phyloP scores from a whole-genome alignment of 2,113 vertebrate genomes.

The Merops nubicus region DNA sequence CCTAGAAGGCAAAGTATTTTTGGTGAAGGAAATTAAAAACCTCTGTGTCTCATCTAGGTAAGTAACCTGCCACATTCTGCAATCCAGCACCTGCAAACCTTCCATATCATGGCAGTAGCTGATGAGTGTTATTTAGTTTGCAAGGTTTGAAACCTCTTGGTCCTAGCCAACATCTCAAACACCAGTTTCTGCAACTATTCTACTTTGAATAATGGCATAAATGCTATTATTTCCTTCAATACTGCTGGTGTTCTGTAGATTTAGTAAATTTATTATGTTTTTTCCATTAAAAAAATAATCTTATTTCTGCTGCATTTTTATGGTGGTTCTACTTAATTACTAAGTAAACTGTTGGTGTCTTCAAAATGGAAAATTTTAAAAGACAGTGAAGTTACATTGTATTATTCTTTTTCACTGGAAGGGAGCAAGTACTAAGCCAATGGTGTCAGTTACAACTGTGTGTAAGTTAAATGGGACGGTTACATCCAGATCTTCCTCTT shows the following conservation, averaged over 20 bases:
- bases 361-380: not conserved
- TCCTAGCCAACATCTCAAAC: not conserved
- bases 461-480: not conserved
- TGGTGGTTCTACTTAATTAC: not conserved
- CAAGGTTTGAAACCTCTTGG: not conserved
- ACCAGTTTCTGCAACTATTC: not conserved
- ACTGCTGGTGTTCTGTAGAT: not conserved
- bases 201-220: not conserved
- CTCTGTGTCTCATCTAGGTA: not conserved
- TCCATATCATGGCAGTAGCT: not conserved
- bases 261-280: not conserved
- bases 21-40: not conserved
- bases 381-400: not conserved
- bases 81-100: not conserved
- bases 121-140: not conserved
- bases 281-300: not conserved
- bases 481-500: not conserved
- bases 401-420: not conserved
- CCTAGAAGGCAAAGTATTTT: not conserved
- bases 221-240: not conserved
- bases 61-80: not conserved
- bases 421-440: not conserved
- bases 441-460: not conserved
- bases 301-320: not conserved
- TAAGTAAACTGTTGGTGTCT: not conserved